phyloP scores from a whole-genome alignment of 1,140 invertebrate species.

The Proctacanthus coquilletti region DNA sequence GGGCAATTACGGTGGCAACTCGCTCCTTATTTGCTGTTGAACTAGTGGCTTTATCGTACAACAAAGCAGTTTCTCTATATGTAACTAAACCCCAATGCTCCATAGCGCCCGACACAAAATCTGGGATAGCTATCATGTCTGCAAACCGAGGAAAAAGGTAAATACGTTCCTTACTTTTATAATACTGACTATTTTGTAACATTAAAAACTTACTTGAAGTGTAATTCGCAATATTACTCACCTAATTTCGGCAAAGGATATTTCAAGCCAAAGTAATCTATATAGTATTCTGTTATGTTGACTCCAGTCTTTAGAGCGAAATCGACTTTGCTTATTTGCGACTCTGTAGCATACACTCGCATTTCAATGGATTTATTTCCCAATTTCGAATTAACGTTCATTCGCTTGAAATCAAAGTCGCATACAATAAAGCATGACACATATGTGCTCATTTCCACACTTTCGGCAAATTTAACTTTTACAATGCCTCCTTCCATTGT shows the following conservation, averaged over 20 bases:
- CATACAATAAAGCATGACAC: conserved; percentile 80
- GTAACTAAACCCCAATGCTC: conserved; percentile 87
- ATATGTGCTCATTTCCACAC: conserved; percentile 85
- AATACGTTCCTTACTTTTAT: not conserved
- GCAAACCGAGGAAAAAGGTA: conserved; percentile 17
- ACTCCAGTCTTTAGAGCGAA: conserved; percentile 67
- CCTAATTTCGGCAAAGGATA: conserved; percentile 78
- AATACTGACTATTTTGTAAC: not conserved
- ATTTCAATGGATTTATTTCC: conserved; percentile 38
- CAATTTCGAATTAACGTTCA: conserved; percentile 36
- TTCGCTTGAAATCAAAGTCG: conserved; percentile 53
- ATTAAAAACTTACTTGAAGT: conserved; percentile 33
- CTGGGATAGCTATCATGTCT: conserved; percentile 88
- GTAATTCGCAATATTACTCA: conserved; percentile 15
- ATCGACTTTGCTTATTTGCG: conserved; percentile 55
- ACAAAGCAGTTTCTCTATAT: conserved; percentile 65
- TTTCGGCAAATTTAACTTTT: conserved; percentile 51
- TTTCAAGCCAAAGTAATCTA: conserved; percentile 67
- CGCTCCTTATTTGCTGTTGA: conserved; percentile 59
- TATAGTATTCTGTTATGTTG: conserved; percentile 69
- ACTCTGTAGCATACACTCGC: conserved; percentile 56
- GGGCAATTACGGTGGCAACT: conserved; percentile 67
- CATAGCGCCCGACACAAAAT: conserved; percentile 90
- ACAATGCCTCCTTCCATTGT: conserved; percentile 13
- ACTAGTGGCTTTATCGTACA: conserved; percentile 51